These are phyloP conservation scores for Tortrix viridana DNA, from an alignment of 2,888 invertebrate genomes.

Conservation along the genomic window DNA sequence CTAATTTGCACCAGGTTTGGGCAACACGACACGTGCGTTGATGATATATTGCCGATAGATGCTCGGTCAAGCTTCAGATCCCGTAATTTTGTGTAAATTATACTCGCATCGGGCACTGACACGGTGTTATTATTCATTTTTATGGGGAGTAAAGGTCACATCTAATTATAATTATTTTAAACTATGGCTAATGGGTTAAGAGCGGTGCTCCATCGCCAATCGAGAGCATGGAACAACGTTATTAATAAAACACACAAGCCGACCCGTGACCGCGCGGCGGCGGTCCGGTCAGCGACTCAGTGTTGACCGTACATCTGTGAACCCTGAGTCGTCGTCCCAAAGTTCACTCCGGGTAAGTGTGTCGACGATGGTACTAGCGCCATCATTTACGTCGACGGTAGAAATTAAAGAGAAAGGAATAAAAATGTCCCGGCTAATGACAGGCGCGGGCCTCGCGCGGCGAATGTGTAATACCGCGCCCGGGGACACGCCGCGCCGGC, in stretches of 20 bases:
- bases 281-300: conserved; percentile 56
- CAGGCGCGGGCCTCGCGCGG: conserved; percentile 75
- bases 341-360: too few species aligned
- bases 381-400: conserved; percentile 78
- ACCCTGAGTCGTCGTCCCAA: too few species aligned
- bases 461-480: conserved; percentile 81
- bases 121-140: conserved; percentile 50
- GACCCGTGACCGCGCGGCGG: conserved; percentile 53
- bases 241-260: conserved; percentile 60
- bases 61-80: conserved; percentile 28
- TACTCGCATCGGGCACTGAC: conserved; percentile 35
- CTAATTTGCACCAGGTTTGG: conserved; percentile 19
- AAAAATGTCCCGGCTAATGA: conserved; percentile 81
- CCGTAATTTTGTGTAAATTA: conserved; percentile 38
- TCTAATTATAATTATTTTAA: conserved; percentile 50
- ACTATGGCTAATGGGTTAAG: conserved; percentile 48
- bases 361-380: conserved; percentile 56
- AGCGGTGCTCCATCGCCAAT: conserved; percentile 46
- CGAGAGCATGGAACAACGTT: conserved; percentile 51
- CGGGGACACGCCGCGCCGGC: conserved; percentile 61
- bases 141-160: conserved; percentile 47
- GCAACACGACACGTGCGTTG: conserved; percentile 10
- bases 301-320: too few species aligned
- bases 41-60: conserved; percentile 27
- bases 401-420: conserved; percentile 82